Percentiles rank a stretch among this genome's conserved stretches.
These are phyloP conservation scores for Gallinago stenura DNA, from an alignment of 2,797 vertebrate species.

Conservation along the genomic window DNA sequence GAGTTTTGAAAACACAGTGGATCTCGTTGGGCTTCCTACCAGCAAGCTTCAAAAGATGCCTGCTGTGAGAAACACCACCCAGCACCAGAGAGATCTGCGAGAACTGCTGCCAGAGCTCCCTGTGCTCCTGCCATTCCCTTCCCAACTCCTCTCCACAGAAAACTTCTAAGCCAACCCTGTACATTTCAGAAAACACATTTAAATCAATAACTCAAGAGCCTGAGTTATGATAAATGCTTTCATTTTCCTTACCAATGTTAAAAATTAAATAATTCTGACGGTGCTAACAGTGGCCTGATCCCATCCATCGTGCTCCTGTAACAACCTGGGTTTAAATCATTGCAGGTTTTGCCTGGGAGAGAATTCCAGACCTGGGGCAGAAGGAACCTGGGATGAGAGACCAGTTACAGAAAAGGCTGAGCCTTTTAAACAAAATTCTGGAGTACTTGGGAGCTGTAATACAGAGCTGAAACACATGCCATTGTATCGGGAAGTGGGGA, in stretches of 20 bases:
- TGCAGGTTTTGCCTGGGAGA: neutral
- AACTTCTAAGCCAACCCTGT: neutral
- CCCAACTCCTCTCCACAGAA: fast-evolving
- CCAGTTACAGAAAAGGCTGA: neutral
- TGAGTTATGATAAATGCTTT: neutral
- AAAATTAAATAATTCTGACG: neutral
- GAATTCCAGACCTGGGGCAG: neutral
- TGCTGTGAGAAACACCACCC: neutral
- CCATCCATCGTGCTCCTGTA: neutral
- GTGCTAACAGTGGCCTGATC: neutral
- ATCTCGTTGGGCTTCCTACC: neutral
- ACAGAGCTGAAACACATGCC: neutral
- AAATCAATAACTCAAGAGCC: neutral
- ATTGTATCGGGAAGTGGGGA: neutral
- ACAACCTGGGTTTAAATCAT: neutral
- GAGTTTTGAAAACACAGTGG: neutral
- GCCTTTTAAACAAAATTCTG: neutral
- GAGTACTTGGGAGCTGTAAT: neutral
- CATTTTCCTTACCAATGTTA: neutral
- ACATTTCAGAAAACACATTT: neutral
- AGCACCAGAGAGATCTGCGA: neutral
- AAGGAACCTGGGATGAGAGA: neutral
- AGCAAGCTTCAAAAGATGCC: neutral
- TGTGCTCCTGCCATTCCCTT: neutral
- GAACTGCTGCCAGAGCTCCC: neutral